These are phyloP conservation scores for Mixornis gularis DNA, from an alignment of 2,113 vertebrate genomes.

Conservation along the genomic window DNA sequence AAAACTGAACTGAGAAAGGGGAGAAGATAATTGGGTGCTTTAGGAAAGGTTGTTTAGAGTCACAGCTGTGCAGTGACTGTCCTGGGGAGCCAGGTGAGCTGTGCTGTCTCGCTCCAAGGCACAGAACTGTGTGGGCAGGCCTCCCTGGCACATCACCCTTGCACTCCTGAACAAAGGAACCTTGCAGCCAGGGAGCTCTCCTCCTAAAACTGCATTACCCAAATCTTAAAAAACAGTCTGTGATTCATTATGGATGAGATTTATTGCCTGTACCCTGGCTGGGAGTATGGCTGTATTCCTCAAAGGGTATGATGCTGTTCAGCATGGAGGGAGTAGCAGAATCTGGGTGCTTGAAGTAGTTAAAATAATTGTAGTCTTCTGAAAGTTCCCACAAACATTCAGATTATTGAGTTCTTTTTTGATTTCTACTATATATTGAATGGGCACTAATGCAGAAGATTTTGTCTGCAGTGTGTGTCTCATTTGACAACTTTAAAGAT, in stretches of 20 bases:
- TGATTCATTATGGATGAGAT: not conserved
- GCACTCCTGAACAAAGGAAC: not conserved
- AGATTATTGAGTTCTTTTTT: not conserved
- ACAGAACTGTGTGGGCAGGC: accelerated
- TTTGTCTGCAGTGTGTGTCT: not conserved
- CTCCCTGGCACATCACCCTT: not conserved
- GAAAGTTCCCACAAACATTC: not conserved
- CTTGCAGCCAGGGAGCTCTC: not conserved
- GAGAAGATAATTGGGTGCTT: not conserved
- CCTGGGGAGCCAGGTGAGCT: not conserved
- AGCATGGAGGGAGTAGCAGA: not conserved
- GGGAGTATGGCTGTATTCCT: not conserved
- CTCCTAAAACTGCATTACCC: not conserved
- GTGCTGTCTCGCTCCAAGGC: not conserved
- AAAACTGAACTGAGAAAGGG: not conserved
- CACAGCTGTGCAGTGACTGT: not conserved
- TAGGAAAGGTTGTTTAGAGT: not conserved
- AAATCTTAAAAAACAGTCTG: not conserved
- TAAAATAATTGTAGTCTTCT: not conserved
- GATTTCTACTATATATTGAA: not conserved
- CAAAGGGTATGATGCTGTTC: not conserved
- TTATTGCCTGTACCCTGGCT: not conserved
- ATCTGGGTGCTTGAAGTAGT: not conserved
- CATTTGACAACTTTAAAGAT: not conserved
- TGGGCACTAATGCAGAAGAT: not conserved